phyloP scores from a whole-genome alignment of 2,888 invertebrate genomes.

The Tetragonula carbonaria region DNA sequence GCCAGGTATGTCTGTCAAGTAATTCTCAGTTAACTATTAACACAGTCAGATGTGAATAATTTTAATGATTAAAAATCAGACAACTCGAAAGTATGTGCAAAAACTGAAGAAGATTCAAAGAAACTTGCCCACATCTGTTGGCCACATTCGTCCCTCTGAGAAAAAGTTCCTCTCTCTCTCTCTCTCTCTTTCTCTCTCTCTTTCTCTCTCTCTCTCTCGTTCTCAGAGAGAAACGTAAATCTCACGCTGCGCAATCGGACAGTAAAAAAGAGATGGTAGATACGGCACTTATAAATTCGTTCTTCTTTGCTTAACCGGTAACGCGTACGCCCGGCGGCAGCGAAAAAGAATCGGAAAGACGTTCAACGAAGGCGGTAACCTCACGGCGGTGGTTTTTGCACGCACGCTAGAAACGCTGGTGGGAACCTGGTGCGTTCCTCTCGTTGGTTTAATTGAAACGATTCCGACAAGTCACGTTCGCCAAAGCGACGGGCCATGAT shows the following conservation, averaged over 20 bases:
- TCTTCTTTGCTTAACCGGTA: neutral
- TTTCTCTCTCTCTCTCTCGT: neutral
- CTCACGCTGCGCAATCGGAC: neutral
- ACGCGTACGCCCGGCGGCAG: neutral
- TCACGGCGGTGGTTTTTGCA: constrained; percentile 30
- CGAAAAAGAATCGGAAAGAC: constrained; percentile 3
- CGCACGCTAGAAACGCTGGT: constrained; percentile 27
- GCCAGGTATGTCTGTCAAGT: too few relatives aligned
- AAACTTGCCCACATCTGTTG: too few relatives aligned
- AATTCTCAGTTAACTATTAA: neutral
- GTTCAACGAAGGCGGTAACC: constrained; percentile 8
- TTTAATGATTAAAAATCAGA: neutral
- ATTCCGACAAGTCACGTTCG: constrained; percentile 71
- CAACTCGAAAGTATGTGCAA: neutral
- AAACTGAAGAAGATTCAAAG: neutral
- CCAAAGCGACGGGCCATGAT: constrained; percentile 60
- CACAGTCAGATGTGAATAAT: neutral
- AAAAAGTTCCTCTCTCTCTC: neutral
- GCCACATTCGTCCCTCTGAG: neutral
- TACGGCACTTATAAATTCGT: neutral
- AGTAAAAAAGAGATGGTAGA: neutral
- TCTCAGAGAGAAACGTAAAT: neutral
- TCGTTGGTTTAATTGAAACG: constrained; percentile 71
- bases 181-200: too few relatives aligned
- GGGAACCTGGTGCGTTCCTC: constrained; percentile 15